phyloP scores from a whole-genome alignment of 1,140 invertebrate genomes.

The Hermatobates lingyangjiaoensis region DNA sequence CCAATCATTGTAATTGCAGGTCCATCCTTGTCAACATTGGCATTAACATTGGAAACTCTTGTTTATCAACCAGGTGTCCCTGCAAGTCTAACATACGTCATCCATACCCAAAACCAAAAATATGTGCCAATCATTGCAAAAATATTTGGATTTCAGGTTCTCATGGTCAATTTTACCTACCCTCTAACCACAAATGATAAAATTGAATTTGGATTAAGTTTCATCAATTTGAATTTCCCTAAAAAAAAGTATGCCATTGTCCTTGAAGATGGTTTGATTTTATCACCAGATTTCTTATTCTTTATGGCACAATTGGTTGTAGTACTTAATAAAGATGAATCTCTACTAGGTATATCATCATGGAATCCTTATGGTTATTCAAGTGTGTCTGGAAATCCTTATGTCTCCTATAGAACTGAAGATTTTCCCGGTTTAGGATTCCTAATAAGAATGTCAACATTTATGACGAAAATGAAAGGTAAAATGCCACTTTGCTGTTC shows the following conservation, averaged over 20 bases:
- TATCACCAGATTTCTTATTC: constrained; percentile 29
- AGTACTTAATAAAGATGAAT: constrained; percentile 23
- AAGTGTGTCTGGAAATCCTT: constrained; percentile 13
- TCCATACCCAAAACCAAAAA: constrained; percentile 16
- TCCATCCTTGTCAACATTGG: constrained; percentile 23
- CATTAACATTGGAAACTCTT: constrained; percentile 28
- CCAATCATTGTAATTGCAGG: constrained; percentile 29
- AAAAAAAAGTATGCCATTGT: constrained; percentile 26
- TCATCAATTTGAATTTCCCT: constrained; percentile 15
- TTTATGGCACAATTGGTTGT: constrained; percentile 26
- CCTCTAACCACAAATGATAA: constrained; percentile 21
- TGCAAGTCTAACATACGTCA: constrained; percentile 19
- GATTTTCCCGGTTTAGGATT: constrained; percentile 16
- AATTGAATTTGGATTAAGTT: constrained; percentile 19
- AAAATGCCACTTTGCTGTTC: constrained; percentile 13
- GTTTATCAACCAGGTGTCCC: constrained; percentile 30
- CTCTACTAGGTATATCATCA: constrained; percentile 25
- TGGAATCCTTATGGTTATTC: constrained; percentile 29
- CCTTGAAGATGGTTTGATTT: constrained; percentile 28
- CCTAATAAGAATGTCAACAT: constrained; percentile 12
- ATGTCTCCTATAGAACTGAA: constrained; percentile 14
- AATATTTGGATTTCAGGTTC: constrained; percentile 9
- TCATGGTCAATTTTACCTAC: constrained; percentile 4
- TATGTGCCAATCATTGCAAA: constrained; percentile 17
- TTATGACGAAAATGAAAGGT: constrained; percentile 7